Conservation (phyloP, 2,888 invertebrate genomes). For the Onchidella celtica region DNA sequence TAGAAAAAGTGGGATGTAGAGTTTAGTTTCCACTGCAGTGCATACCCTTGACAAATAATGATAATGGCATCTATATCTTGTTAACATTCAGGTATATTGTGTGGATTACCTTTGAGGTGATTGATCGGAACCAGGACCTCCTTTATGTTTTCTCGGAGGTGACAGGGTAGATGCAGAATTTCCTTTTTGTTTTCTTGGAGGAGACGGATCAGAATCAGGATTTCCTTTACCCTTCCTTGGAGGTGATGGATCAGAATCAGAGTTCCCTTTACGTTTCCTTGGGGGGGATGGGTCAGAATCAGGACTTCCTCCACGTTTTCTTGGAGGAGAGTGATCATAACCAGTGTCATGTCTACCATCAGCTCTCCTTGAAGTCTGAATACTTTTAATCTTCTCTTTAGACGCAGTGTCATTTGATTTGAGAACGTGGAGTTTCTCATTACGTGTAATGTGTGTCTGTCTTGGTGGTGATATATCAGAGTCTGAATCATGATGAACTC, state of each 20-base stretch:
- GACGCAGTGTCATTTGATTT: too few species aligned
- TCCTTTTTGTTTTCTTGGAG: constrained; percentile 70
- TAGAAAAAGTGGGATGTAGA: too few species aligned
- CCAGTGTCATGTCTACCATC: too few species aligned
- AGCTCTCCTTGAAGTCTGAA: constrained; percentile 56
- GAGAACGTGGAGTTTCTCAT: too few species aligned
- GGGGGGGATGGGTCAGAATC: constrained; percentile 57
- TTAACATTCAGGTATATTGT: too few species aligned
- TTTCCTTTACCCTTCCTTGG: constrained; percentile 62
- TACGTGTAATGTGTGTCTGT: too few species aligned
- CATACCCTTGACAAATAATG: too few species aligned
- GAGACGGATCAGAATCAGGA: constrained; percentile 71
- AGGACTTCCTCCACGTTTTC: constrained; percentile 70
- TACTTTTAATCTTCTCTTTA: too few species aligned
- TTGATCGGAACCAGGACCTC: constrained; percentile 70
- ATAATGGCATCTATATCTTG: too few species aligned
- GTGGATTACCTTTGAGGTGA: constrained; percentile 65
- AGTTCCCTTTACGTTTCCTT: constrained; percentile 56
- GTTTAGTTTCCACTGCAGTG: too few species aligned
- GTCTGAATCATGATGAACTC: constrained; percentile 66
- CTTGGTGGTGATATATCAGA: constrained; percentile 72
- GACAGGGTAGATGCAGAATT: constrained; percentile 73
- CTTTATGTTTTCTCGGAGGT: constrained; percentile 62
- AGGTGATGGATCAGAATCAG: constrained; percentile 71
- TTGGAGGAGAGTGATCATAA: constrained; percentile 74